Base-by-base conservation (phyloP, 2,888 invertebrate species). In the Pediacus dermestoides region DNA sequence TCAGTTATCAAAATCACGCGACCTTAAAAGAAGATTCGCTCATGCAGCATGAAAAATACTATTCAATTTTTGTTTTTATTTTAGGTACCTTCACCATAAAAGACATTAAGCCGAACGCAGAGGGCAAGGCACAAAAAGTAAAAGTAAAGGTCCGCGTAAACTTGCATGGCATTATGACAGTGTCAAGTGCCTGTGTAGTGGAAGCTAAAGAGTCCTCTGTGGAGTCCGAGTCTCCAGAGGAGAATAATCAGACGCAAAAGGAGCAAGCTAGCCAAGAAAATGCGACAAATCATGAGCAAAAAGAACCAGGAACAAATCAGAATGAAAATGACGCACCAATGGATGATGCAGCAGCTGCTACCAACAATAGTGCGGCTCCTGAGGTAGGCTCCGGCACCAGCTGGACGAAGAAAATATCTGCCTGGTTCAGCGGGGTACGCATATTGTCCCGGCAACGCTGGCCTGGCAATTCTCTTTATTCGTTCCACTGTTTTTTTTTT, bases 81-180 rank as follows among this genome's bases (percentile, higher is more conserved):
- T n/a, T n/a, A 85, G 86, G 85, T 50, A 75, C 78, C 40, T 91
- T 87, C 80, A 72, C 77, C 30, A 81, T 92, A 42, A 82, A 81
- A 59, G 88, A 90, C 61, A 80, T 97, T 3, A 84, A 85, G 55
- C 89, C 96, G 2, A 87, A 84, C 15, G 70, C 86, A 1, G 89
- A 89, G 46, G 94, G 94, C 16, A 92, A 92, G 60, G 81, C 86
- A n/a, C 87, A 91, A 48, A 96, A 94, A 70, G 86, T 97, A 1
- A 96, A 96, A 72, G 85, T 99, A 2, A 97, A 96, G 74, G 91
- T 93, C 3, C 80, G 95, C 55, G 78, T 99, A 36, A 95, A 96
- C 73, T 77, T 88, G 32, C 88, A 99, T 67, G 97, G 99, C 33
- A 84, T 96, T 44, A 84, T 99, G 62, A 80, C 82, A 7, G 82